Base-by-base conservation (phyloP, 2,888 invertebrate genomes). In the Patella depressa region DNA sequence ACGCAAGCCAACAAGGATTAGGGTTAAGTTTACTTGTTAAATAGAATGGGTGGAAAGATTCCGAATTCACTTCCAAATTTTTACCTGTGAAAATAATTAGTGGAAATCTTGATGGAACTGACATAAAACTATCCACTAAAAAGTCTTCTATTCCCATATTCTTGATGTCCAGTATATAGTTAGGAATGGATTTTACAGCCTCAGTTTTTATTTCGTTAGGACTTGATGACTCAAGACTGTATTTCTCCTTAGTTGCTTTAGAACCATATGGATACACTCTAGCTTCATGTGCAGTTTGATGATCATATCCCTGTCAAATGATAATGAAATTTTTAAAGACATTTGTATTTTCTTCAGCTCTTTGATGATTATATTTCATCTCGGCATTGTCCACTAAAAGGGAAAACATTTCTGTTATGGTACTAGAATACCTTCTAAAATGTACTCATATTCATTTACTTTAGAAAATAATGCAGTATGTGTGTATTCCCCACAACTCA, bases 231-330 rank as follows among this genome's bases (percentile, higher is more conserved):
- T 17, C 65, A 65, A 71, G 70, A 83, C 84, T 84, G 14, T 84
- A 77, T 17, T 79, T 79, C 65, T 81, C 74, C 75, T 87, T 88
- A 9, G 76, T 81, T 34, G 76, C 73, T 57, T 78, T 73, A n/a
- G 79, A 79, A 12, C 88, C 88, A 71, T 84, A 84, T 2, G 85
- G 85, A 81, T 86, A 88, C 5, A 87, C 84, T 69, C 86, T 73
- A 4, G 85, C 84, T 65, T 78, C 77, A 2, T 80, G 72, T 53
- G 79, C 77, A 59, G 78, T 78, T 53, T 78, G 57, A 14, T 73
- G 59, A 53, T 74, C 74, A 45, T 80, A 82, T 53, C 78, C 76
- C 85, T 85, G 75, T 45, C 4, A 29, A 79, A 78, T 65, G 14
- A 69, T 34, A 72, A 54, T 65, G 29, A 19, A 74, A 72, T 24